These are phyloP conservation scores for Neria commutata DNA, from an alignment of 2,888 invertebrate species.

Conservation along the genomic window DNA sequence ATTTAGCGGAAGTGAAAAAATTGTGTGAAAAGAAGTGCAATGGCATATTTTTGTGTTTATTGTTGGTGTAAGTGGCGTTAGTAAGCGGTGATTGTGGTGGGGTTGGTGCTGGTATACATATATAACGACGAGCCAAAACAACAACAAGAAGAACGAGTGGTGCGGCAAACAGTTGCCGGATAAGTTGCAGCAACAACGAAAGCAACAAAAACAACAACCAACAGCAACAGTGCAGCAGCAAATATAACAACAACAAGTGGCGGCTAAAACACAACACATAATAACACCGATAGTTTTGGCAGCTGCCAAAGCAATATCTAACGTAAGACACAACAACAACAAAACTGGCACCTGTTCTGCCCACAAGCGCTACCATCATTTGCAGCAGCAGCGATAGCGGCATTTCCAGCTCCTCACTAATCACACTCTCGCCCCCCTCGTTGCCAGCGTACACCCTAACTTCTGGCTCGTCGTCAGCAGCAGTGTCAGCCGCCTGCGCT, in stretches of 20 bases:
- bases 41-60: too few relatives aligned
- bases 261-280: neutral
- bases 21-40: too few relatives aligned
- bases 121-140: too few relatives aligned
- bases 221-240: constrained; percentile 6
- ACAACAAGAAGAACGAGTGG: neutral
- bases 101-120: neutral
- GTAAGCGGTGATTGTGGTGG: too few relatives aligned
- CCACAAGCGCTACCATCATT: constrained; percentile 45
- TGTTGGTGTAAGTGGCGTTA: too few relatives aligned
- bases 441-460: too few relatives aligned
- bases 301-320: neutral
- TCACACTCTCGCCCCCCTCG: constrained; percentile 54
- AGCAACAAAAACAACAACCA: neutral
- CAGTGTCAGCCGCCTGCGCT: neutral
- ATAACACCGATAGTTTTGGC: neutral
- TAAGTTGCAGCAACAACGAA: neutral
- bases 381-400: constrained; percentile 55
- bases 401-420: constrained; percentile 50
- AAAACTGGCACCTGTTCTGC: constrained; percentile 61
- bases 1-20: too few relatives aligned
- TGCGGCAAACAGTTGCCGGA: neutral
- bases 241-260: neutral
- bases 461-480: constrained; percentile 36
- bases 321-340: too few relatives aligned